A percentile compares a stretch with the other conserved stretches of the same genome.
phyloP scores from a whole-genome alignment of 2,888 invertebrate genomes.

The Rutpela maculata region DNA sequence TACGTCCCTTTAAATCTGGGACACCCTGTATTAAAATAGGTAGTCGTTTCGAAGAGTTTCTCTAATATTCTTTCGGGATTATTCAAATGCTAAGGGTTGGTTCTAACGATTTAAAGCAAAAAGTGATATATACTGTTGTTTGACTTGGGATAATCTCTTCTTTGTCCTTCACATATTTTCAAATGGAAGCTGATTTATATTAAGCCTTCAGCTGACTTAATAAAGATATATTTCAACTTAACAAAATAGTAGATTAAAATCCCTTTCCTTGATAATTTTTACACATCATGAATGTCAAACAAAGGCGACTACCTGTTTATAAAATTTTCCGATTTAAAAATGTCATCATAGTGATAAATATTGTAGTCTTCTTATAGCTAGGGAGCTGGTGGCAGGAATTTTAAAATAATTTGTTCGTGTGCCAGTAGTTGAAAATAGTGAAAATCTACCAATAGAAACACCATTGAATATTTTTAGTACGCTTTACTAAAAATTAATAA shows the following conservation, averaged over 20 bases:
- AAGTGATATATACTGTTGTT: constrained; percentile 62
- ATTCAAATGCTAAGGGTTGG: constrained; percentile 8
- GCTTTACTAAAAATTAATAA: no score
- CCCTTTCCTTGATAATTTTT: constrained; percentile 28
- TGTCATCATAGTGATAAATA: not conserved
- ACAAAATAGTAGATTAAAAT: constrained; percentile 43
- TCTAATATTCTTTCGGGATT: not conserved
- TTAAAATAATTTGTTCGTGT: no score
- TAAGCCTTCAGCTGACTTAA: constrained; percentile 57
- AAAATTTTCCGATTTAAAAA: not conserved
- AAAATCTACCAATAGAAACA: no score
- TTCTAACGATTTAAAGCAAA: constrained; percentile 23
- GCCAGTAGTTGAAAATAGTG: no score
- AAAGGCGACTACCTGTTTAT: constrained; percentile 21
- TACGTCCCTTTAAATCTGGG: no score
- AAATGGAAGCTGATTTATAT: constrained; percentile 56
- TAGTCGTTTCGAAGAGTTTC: not conserved
- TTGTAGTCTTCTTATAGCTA: not conserved
- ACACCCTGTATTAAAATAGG: not conserved
- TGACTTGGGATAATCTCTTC: constrained; percentile 66
- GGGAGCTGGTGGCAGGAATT: no score
- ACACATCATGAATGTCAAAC: not conserved
- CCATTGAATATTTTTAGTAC: no score
- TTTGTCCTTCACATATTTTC: constrained; percentile 58
- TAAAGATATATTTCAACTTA: constrained; percentile 60